Evolutionary conservation across 2,113 vertebrate genomes (phyloP).

Genomic region (Polyodon spathula): DNA sequence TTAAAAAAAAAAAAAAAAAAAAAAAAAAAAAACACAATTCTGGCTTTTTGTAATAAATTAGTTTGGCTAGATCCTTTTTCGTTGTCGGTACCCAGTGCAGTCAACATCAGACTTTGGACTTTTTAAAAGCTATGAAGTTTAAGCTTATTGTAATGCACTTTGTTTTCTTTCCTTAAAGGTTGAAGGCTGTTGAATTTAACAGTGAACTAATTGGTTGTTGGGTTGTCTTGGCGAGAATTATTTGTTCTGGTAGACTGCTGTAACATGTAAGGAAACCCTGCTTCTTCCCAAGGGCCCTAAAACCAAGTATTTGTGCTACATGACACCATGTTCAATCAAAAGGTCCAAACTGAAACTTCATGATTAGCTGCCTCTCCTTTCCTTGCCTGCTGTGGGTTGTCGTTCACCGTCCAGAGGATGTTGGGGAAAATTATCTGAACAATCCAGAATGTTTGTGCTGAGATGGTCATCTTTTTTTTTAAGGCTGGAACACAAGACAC

Average conservation of each 20-base stretch:
- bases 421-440: constrained; percentile 10
- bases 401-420: constrained; percentile 23
- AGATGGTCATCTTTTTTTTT: constrained; percentile 26
- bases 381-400: constrained; percentile 16
- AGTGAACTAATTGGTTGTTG: neutral
- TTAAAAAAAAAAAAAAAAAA: too few species aligned
- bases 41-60: too few species aligned
- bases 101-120: neutral
- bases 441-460: constrained; percentile 12
- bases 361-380: constrained; percentile 49
- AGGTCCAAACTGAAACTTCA: constrained; percentile 44
- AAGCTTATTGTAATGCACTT: neutral
- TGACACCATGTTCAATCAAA: constrained; percentile 56
- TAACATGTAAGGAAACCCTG: constrained; percentile 3
- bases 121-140: neutral
- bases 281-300: constrained; percentile 40
- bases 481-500: constrained; percentile 21
- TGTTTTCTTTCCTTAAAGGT: constrained; percentile 5
- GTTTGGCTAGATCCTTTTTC: too few species aligned
- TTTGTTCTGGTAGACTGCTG: constrained; percentile 7
- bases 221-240: constrained; percentile 6
- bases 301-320: constrained; percentile 44
- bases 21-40: too few species aligned
- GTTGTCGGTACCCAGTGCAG: too few species aligned
- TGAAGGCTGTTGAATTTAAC: constrained; percentile 8